Base-by-base conservation (phyloP, 2,888 invertebrate species). In the Volucella inanis region DNA sequence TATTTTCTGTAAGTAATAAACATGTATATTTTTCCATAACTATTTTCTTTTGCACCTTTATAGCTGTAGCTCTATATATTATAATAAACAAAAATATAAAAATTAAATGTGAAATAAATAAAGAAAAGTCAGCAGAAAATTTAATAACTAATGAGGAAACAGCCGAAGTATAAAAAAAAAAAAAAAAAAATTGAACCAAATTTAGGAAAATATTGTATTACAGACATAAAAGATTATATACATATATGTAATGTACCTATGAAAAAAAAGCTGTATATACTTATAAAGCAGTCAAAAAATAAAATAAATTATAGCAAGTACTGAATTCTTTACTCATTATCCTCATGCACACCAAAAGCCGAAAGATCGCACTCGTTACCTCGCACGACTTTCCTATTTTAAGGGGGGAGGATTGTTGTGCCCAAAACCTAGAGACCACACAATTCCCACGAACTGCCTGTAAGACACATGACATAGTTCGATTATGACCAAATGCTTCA, bases 351-450 rank as follows among this genome's bases (percentile, higher is more conserved):
- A 11, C 15, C 41, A 12, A 4, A 11, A 11, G 62, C 62, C 62
- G 62, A 62, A 62, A 62, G 62, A 62, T 62, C 49, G 47, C 14
- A 62, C 62, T 62, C 49, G 47, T 47, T 49, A 22, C 62, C 62
- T 62, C 62, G 47, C 38, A 14, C 38, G 31, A 31, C 62, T 49
- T 47, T 62, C 47, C n/a, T 62, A 31, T 38, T 62, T 14, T 62
- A 43, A 62, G 22, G 62, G 12, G 45, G 57, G 57, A 57, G 38
- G 38, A 57, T 10, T 57, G 38, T 39, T 39, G 57, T 57, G 57
- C 57, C 57, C 52, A 18, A 15, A 52, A 14, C 11, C 11, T 12
- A n/a, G 49, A 49, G 49, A n/a, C 12, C 18, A 22, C 18, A 22
- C 18, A 22, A 22, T 22, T 22, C 18, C 18, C 18, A 22, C 18